These are phyloP conservation scores for Camelus bactrianus DNA, from an alignment of 2,113 vertebrate genomes.

Conservation along the genomic window DNA sequence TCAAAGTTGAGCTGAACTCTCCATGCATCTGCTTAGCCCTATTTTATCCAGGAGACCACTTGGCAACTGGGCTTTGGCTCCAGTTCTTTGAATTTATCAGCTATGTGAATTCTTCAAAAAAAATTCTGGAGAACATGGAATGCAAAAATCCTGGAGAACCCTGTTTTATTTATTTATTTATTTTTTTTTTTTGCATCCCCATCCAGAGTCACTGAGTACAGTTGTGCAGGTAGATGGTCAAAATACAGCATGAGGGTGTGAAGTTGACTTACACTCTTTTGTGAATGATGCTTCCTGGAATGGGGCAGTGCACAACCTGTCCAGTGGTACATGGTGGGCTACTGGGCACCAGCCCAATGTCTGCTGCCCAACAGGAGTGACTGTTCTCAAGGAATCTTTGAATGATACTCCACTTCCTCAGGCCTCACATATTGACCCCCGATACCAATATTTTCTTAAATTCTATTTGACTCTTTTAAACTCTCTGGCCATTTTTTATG, in stretches of 20 bases:
- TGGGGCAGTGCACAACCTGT: background rate
- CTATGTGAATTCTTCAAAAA: background rate
- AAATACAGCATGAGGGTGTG: accelerated
- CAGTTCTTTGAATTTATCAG: background rate
- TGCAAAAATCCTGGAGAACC: background rate
- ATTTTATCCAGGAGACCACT: background rate
- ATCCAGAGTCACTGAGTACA: background rate
- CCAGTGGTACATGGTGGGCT: accelerated
- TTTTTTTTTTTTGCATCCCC: background rate
- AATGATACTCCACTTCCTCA: background rate
- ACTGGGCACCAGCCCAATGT: background rate
- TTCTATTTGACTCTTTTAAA: background rate
- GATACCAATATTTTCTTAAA: background rate
- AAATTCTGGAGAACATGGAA: background rate
- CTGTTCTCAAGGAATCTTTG: background rate
- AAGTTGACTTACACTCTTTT: background rate
- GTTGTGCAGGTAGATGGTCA: background rate
- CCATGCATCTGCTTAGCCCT: background rate
- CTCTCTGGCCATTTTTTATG: background rate
- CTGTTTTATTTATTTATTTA: too few relatives aligned
- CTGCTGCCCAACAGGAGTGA: background rate
- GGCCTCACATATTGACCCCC: background rate
- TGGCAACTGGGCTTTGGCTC: background rate
- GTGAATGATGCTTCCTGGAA: background rate
- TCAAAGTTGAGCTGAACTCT: background rate